phyloP scores from a whole-genome alignment of 2,888 invertebrate species.

The Hirtodrosophila histrioides region DNA sequence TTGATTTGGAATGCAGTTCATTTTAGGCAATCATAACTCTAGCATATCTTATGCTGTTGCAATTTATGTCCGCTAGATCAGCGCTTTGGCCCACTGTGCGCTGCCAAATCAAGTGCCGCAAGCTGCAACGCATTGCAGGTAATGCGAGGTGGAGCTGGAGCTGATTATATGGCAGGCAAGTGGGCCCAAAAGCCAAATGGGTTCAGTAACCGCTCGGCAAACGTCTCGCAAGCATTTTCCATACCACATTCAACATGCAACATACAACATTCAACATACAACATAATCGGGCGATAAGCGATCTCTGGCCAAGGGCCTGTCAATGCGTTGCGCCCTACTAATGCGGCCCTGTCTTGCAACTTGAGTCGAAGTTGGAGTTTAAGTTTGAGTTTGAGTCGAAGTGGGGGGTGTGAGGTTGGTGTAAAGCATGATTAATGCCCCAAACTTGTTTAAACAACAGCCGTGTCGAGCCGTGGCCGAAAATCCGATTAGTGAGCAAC shows the following conservation, averaged over 20 bases:
- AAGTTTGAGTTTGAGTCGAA: slow-evolving; percentile 10
- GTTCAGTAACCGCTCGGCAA: slow-evolving; percentile 62
- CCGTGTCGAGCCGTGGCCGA: slow-evolving; percentile 73
- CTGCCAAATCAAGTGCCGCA: slow-evolving; percentile 40
- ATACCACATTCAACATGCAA: no score
- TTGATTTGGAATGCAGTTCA: no score
- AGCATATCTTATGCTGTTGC: no score
- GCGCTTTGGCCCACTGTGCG: no score
- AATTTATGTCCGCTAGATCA: no score
- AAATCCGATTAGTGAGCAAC: slow-evolving; percentile 73
- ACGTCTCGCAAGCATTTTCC: slow-evolving; percentile 9
- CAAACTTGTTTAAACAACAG: slow-evolving; percentile 76
- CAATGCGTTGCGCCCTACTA: slow-evolving; percentile 74
- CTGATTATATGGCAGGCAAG: slow-evolving; percentile 58
- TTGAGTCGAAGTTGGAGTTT: slow-evolving; percentile 12
- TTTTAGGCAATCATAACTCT: no score
- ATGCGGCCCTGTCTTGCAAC: slow-evolving; percentile 47
- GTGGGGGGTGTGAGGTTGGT: slow-evolving; percentile 42
- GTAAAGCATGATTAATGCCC: slow-evolving; percentile 79
- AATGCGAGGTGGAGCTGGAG: slow-evolving; percentile 18
- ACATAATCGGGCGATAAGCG: slow-evolving; percentile 72
- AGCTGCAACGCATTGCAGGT: slow-evolving; percentile 34
- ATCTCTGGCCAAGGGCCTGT: slow-evolving; percentile 67
- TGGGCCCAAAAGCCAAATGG: slow-evolving; percentile 38
- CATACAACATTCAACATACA: slow-evolving; percentile 25